Conservation (phyloP, 1,140 invertebrate species). For the Rhyacophila brunnea region DNA sequence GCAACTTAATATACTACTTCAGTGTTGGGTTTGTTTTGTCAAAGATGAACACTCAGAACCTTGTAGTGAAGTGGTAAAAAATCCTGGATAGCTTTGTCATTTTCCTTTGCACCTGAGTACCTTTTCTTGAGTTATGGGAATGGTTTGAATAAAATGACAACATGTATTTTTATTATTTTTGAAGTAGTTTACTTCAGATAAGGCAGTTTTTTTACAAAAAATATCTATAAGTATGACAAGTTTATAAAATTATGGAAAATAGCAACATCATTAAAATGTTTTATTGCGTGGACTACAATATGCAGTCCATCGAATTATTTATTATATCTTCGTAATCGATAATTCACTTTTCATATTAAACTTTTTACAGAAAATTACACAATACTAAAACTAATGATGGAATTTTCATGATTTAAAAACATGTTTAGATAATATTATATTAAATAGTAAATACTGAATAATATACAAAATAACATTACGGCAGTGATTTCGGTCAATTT, state of each 20-base stretch:
- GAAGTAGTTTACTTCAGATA: constrained; percentile 13
- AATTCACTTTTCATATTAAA: constrained; percentile 11
- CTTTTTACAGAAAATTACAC: constrained; percentile 19
- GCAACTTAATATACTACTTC: too few species aligned
- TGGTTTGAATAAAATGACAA: too few species aligned
- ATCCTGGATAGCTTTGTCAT: too few species aligned
- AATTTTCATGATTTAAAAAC: constrained; percentile 1
- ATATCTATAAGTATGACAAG: not conserved
- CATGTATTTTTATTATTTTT: constrained; percentile 2
- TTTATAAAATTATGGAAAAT: constrained; percentile 3
- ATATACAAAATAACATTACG: constrained; percentile 2
- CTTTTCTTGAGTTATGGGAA: too few species aligned
- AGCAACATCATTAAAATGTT: constrained; percentile 9
- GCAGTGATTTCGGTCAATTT: not conserved
- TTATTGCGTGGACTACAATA: constrained; percentile 29
- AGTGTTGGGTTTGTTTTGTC: too few species aligned
- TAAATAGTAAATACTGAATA: not conserved
- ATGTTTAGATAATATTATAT: not conserved
- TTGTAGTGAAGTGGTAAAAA: too few species aligned
- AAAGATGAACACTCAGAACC: too few species aligned
- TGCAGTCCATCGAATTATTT: constrained; percentile 21
- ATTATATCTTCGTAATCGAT: not conserved
- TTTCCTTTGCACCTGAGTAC: too few species aligned
- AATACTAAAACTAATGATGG: constrained; percentile 5
- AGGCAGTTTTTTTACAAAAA: constrained; percentile 12